These are phyloP conservation scores for Pleuronectes platessa DNA, from an alignment of 2,113 vertebrate species.

Conservation along the genomic window DNA sequence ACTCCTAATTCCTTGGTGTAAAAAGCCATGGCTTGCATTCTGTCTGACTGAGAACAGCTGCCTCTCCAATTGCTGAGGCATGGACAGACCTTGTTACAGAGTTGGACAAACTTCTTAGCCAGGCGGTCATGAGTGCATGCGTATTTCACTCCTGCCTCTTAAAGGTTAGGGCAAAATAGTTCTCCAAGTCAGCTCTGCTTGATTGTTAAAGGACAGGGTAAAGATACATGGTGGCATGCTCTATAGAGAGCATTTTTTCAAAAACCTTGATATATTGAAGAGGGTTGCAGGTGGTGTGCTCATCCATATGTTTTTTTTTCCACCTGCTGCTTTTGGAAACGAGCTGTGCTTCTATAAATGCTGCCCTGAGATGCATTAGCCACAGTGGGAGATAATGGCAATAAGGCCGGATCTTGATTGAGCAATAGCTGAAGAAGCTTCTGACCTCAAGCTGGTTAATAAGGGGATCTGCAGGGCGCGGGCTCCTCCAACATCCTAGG, in stretches of 20 bases:
- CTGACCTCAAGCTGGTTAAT: no score
- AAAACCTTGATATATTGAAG: constrained; percentile 17
- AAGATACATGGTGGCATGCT: neutral
- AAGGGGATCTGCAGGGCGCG: no score
- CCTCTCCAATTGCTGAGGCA: constrained; percentile 54
- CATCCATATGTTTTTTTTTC: constrained; percentile 24
- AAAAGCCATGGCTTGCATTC: constrained; percentile 34
- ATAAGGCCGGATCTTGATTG: no score
- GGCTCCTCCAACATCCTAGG: no score
- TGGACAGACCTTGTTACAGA: constrained; percentile 62
- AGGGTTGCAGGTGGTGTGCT: constrained; percentile 26
- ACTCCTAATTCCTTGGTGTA: constrained; percentile 54
- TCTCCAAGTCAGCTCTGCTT: constrained; percentile 42
- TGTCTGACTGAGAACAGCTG: constrained; percentile 52
- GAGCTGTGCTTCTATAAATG: constrained; percentile 7
- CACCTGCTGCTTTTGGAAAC: constrained; percentile 54
- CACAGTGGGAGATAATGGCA: neutral
- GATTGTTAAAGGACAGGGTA: constrained; percentile 21
- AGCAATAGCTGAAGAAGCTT: no score
- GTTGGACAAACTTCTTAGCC: constrained; percentile 42
- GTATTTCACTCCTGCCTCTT: constrained; percentile 30
- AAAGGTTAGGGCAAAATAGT: constrained; percentile 29
- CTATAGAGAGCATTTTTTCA: neutral
- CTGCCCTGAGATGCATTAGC: no score
- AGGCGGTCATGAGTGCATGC: constrained; percentile 7